Conservation (phyloP, 2,797 vertebrate species). For the Spheniscus humboldti region DNA sequence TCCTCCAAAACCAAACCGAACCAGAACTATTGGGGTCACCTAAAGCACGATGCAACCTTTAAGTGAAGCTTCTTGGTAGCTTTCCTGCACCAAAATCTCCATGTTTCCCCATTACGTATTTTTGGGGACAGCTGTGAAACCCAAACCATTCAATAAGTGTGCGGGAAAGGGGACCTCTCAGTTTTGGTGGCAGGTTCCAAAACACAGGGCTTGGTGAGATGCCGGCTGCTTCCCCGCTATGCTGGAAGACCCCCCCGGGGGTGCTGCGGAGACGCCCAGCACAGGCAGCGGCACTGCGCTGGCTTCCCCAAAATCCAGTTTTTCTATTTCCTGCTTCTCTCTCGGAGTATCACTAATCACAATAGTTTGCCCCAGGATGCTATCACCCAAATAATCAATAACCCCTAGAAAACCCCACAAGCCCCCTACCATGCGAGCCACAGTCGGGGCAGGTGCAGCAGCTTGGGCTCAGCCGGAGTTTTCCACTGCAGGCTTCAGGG, state of each 20-base stretch:
- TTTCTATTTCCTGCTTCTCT: not conserved
- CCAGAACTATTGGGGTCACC: not conserved
- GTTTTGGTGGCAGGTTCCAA: not conserved
- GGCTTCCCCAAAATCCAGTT: not conserved
- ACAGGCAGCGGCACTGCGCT: rapidly evolving
- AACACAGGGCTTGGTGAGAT: rapidly evolving
- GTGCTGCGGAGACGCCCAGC: not conserved
- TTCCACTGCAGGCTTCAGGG: not conserved
- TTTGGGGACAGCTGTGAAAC: not conserved
- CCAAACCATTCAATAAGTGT: not conserved
- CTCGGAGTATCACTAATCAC: not conserved
- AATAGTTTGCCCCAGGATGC: not conserved
- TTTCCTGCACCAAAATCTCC: not conserved
- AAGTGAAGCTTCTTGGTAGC: not conserved
- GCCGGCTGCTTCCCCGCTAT: rapidly evolving
- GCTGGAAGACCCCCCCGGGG: rapidly evolving
- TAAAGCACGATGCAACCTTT: not conserved
- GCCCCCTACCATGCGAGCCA: rapidly evolving
- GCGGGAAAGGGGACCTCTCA: not conserved
- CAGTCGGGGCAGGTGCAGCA: not conserved
- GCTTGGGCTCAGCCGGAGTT: rapidly evolving
- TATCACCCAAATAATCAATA: not conserved
- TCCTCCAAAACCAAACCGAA: not conserved
- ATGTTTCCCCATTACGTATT: rapidly evolving
- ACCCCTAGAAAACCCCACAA: not conserved